Percentiles rank a stretch among this genome's conserved stretches.
Conservation (phyloP, 1,140 invertebrate species). For the Heliconius himera region DNA sequence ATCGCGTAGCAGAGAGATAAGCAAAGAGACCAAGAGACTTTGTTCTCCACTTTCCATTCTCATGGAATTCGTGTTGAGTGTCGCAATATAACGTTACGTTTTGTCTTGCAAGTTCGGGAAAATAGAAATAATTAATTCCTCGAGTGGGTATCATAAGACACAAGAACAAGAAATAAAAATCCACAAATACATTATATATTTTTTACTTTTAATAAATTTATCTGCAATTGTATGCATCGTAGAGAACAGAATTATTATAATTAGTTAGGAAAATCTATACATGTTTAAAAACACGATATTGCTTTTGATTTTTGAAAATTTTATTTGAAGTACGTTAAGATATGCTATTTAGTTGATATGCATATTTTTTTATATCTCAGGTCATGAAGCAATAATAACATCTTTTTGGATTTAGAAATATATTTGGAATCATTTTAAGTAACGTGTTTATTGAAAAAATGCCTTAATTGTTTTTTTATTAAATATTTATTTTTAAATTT, state of each 20-base stretch:
- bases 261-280: slow-evolving; percentile 28
- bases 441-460: background rate
- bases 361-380: slow-evolving; percentile 36
- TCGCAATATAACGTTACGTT: too few relatives aligned
- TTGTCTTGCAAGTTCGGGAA: too few relatives aligned
- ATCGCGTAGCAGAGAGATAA: too few relatives aligned
- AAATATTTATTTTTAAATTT: background rate
- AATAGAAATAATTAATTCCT: too few relatives aligned
- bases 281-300: slow-evolving; percentile 17
- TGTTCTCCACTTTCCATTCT: too few relatives aligned
- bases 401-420: background rate
- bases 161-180: background rate
- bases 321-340: slow-evolving; percentile 36
- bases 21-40: too few relatives aligned
- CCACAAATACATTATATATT: slow-evolving; percentile 16
- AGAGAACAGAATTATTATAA: slow-evolving; percentile 36
- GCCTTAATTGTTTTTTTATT: background rate
- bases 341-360: slow-evolving; percentile 53
- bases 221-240: slow-evolving; percentile 25
- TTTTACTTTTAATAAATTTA: slow-evolving; percentile 32
- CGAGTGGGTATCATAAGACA: too few relatives aligned
- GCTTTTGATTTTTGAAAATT: slow-evolving; percentile 24
- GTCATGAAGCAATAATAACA: slow-evolving; percentile 22
- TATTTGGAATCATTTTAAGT: background rate
- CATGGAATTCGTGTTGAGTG: too few relatives aligned